Percentiles rank a stretch among this genome's conserved stretches.
phyloP scores from a whole-genome alignment of 2,113 vertebrate genomes.

The Rhinopomastus cyanomelas region DNA sequence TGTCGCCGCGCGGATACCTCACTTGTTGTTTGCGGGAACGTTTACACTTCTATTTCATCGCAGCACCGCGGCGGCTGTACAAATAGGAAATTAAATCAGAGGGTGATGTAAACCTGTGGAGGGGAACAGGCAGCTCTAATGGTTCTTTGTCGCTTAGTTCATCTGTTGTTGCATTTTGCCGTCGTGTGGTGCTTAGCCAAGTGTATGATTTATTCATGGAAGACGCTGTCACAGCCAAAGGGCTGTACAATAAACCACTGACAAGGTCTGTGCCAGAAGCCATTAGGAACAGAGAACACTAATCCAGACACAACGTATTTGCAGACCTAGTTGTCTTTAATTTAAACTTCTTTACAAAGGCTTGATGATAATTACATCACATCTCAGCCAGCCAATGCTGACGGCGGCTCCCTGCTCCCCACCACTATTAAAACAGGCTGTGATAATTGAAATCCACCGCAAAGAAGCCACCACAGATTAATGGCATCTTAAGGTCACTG shows the following conservation, averaged over 20 bases:
- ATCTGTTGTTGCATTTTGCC: constrained; percentile 54
- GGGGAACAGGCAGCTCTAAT: constrained; percentile 55
- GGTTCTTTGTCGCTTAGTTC: constrained; percentile 48
- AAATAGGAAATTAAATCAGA: constrained; percentile 66
- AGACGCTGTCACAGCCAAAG: constrained; percentile 27
- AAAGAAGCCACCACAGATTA: not conserved
- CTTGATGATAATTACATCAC: constrained; percentile 27
- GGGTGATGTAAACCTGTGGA: constrained; percentile 50
- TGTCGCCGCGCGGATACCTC: constrained; percentile 14
- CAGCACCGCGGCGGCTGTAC: not conserved
- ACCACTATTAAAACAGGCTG: not conserved
- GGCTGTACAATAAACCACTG: constrained; percentile 38
- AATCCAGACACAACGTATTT: constrained; percentile 49
- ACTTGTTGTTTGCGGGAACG: not conserved
- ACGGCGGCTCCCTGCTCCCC: not conserved
- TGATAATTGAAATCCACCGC: not conserved
- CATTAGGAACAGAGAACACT: constrained; percentile 53
- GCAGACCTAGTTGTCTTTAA: constrained; percentile 49
- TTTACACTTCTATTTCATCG: constrained; percentile 42
- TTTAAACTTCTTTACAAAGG: constrained; percentile 28
- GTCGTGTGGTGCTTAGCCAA: constrained; percentile 35
- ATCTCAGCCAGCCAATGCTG: not conserved
- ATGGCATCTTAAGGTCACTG: not conserved
- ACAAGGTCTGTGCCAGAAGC: constrained; percentile 58
- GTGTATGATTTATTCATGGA: constrained; percentile 74